Conservation (phyloP, 2,888 invertebrate genomes). For the Dusona sp. region DNA sequence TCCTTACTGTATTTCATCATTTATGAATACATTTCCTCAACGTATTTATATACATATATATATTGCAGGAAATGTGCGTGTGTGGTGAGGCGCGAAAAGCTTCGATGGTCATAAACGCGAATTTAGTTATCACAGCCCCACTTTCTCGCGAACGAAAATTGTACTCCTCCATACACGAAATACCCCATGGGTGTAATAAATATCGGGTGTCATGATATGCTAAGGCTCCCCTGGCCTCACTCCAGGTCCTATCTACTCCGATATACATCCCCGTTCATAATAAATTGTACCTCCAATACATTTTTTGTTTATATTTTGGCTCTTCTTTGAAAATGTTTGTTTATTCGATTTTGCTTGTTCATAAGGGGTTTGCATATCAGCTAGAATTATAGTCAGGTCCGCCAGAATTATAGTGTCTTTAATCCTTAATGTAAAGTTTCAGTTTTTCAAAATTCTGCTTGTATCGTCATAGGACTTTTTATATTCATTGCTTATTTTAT, state of each 20-base stretch:
- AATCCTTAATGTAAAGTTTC: neutral
- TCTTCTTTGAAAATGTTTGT: neutral
- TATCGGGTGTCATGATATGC: conserved; percentile 75
- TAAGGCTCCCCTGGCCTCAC: conserved; percentile 67
- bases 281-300: neutral
- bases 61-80: conserved; percentile 11
- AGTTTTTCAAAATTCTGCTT: neutral
- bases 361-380: no score
- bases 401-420: no score
- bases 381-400: no score
- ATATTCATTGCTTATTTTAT: no score
- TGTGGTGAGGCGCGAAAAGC: conserved; percentile 64
- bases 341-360: neutral
- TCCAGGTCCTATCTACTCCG: neutral
- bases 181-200: conserved; percentile 80
- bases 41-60: neutral
- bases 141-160: conserved; percentile 20
- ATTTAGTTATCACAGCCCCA: conserved; percentile 80
- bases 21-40: neutral
- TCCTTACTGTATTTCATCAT: conserved; percentile 33
- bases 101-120: conserved; percentile 75
- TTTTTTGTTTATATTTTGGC: neutral
- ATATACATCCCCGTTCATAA: conserved; percentile 4
- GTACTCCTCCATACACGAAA: conserved; percentile 4
- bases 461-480: no score